phyloP scores from a whole-genome alignment of 2,797 vertebrate species.

The Peromyscus eremicus region DNA sequence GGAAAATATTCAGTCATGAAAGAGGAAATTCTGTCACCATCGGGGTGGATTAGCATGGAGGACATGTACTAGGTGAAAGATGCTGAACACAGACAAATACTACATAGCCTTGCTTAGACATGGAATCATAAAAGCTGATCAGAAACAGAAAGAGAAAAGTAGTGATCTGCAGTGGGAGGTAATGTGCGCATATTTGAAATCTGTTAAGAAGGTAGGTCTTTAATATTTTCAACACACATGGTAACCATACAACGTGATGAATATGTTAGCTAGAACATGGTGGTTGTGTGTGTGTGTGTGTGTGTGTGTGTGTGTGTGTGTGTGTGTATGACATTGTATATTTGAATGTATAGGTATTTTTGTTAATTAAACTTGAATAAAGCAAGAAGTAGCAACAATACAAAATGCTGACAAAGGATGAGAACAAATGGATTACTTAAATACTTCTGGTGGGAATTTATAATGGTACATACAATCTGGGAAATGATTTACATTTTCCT shows the following conservation, averaged over 20 bases:
- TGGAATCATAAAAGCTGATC: not conserved
- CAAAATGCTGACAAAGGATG: not conserved
- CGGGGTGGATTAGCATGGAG: not conserved
- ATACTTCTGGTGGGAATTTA: not conserved
- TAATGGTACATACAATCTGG: not conserved
- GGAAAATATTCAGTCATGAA: not conserved
- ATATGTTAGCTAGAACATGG: not conserved
- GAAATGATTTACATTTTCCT: not conserved
- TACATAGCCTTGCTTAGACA: not conserved
- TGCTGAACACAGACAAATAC: not conserved
- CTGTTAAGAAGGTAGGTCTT: not conserved
- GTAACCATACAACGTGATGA: not conserved
- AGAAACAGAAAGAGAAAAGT: not conserved
- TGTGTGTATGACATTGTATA: not conserved
- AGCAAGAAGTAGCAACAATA: not conserved
- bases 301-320: not conserved
- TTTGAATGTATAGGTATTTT: not conserved
- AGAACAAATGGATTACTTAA: not conserved
- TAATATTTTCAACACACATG: not conserved
- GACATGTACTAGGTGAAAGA: not conserved
- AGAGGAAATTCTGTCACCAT: not conserved
- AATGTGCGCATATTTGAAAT: not conserved
- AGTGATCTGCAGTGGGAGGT: not conserved
- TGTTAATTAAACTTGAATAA: not conserved
- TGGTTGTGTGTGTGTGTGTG: not conserved